Evolutionary conservation across 1,140 invertebrate species (phyloP), one percentile per base, ranked within the genome.

Genomic region (Drosophila yakuba): DNA sequence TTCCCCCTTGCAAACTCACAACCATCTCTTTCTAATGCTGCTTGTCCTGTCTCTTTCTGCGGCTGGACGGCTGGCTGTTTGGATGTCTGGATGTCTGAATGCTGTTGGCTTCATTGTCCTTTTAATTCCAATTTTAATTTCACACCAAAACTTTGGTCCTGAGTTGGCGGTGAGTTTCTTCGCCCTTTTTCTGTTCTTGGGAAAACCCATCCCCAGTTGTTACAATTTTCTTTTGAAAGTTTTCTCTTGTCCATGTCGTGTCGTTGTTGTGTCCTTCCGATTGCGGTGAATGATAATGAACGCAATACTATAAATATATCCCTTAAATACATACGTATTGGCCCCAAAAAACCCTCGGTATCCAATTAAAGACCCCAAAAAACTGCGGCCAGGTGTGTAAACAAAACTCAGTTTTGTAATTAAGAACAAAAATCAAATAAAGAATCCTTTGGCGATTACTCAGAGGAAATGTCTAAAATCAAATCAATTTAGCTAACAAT

Each of bases 51-150:
- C 28, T 61, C 47, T 51, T 14, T 61, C 28, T 60, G 5, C 12
- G 28, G 32, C 28, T 50, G 25, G 25, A 25, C 12, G 28, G 32
- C 28, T 50, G 25, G 25, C 4, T 58, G 69, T 17, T 17, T 50
- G 25, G 25, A 25, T 7, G 28, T 20, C 28, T 50, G 25, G 25
- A 4, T 51, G 69, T 44, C 23, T 28, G 43, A 12, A 4, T 32
- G 39, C 15, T 20, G 20, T 28, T 44, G 47, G 47, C 66, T 54
- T 68, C 55, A 68, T 79, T 73, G 75, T 88, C 60, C 79, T 79
- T 76, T 86, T 88, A 88, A 88, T 86, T 83, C 51, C 66, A 82
- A 86, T 79, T 88, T 77, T 73, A 77, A 83, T 86, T 88, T 88
- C 75, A 86, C 83, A 88, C 83, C 72, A 80, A 88, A 86, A 88